Conservation (phyloP, 2,113 vertebrate genomes). For the Pelmatolapia mariae region DNA sequence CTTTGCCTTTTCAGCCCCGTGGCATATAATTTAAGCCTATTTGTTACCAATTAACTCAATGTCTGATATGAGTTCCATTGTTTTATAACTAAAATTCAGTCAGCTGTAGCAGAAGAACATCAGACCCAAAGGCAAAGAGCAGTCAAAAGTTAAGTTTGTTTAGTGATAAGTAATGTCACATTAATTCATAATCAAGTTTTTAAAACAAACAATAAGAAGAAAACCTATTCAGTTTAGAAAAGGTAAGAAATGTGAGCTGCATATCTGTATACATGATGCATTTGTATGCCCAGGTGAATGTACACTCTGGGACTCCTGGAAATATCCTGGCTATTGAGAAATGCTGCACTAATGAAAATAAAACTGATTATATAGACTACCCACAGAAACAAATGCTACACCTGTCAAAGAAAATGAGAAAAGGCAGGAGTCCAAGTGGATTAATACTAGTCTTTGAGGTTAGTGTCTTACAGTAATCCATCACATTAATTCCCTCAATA, state of each 20-base stretch:
- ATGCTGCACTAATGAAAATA: neutral
- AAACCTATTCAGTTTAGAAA: neutral
- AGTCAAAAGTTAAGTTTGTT: neutral
- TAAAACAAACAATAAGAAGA: neutral
- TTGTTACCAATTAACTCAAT: constrained; percentile 58
- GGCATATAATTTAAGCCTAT: constrained; percentile 31
- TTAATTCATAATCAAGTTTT: neutral
- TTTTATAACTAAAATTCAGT: constrained; percentile 20
- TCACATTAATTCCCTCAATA: constrained; percentile 11
- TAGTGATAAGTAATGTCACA: neutral
- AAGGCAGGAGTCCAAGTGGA: constrained; percentile 19
- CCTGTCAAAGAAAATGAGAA: constrained; percentile 6
- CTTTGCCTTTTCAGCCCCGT: constrained; percentile 16
- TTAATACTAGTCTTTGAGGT: neutral
- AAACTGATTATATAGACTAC: constrained; percentile 20
- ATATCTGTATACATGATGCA: neutral
- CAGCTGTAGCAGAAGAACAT: neutral
- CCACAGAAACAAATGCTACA: neutral
- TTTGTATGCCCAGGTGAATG: neutral
- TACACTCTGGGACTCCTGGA: neutral
- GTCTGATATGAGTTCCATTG: neutral
- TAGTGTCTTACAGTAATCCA: neutral
- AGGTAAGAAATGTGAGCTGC: neutral
- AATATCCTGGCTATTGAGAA: neutral
- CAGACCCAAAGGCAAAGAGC: neutral